These are phyloP conservation scores for Andrena praecox DNA, from an alignment of 2,888 invertebrate genomes.

Conservation along the genomic window DNA sequence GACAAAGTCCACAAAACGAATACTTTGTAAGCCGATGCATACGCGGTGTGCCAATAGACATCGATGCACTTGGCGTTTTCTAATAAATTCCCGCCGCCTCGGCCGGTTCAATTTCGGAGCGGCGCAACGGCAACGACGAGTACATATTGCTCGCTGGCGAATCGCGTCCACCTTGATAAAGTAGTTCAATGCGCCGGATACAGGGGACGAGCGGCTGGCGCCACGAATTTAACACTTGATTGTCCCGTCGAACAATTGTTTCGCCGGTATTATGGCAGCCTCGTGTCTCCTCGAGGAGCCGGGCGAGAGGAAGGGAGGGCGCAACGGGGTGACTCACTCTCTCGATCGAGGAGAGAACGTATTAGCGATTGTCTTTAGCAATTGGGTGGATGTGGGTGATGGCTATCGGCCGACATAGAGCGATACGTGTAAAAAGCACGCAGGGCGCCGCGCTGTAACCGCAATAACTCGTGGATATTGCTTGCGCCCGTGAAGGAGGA, in stretches of 20 bases:
- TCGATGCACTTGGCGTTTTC: too few relatives aligned
- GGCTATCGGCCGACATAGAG: conserved; percentile 67
- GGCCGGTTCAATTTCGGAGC: neutral
- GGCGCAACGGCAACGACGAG: neutral
- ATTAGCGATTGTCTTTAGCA: conserved; percentile 83
- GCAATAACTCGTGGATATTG: conserved; percentile 62
- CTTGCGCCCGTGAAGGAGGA: conserved; percentile 18
- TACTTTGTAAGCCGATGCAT: too few relatives aligned
- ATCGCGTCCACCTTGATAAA: conserved; percentile 63
- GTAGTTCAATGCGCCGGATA: conserved; percentile 69
- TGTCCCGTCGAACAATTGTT: conserved; percentile 75
- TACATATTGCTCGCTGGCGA: neutral
- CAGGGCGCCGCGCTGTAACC: conserved; percentile 18
- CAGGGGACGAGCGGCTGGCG: conserved; percentile 72
- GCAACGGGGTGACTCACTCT: conserved; percentile 78
- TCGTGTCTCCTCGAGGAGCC: conserved; percentile 43
- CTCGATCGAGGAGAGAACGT: conserved; percentile 81
- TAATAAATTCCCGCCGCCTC: neutral
- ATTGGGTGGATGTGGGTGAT: conserved; percentile 81
- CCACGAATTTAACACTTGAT: conserved; percentile 78
- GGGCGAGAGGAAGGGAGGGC: conserved; percentile 44
- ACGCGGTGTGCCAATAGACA: too few relatives aligned
- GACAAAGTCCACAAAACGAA: neutral
- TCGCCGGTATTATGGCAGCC: conserved; percentile 69
- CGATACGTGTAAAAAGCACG: conserved; percentile 58